Evolutionary conservation across 1,140 invertebrate genomes (phyloP).

Genomic region (Coptotermes formosanus): DNA sequence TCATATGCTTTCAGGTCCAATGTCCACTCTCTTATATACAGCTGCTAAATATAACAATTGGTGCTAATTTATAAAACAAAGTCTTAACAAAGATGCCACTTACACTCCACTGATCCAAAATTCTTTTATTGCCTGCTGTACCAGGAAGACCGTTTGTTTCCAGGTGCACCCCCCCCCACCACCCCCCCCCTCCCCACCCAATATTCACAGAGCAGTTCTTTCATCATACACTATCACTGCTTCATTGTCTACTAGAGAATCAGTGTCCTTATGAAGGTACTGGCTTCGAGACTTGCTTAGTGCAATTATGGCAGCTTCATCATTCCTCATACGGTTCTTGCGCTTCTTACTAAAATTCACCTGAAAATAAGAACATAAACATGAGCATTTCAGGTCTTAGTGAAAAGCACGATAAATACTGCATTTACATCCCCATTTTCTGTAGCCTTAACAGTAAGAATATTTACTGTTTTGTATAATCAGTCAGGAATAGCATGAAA

Average conservation of each 20-base stretch:
- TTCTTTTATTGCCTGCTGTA: background rate
- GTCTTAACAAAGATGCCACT: background rate
- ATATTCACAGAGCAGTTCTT: slow-evolving; percentile 60
- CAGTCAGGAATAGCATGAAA: no score
- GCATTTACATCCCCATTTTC: no score
- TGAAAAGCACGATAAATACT: no score
- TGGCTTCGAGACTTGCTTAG: slow-evolving; percentile 68
- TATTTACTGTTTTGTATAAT: no score
- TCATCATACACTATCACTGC: slow-evolving; percentile 73
- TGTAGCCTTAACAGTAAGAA: no score
- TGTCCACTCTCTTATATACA: background rate
- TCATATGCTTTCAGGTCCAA: background rate
- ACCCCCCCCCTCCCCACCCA: background rate
- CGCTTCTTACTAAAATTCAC: slow-evolving; percentile 69
- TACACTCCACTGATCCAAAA: background rate
- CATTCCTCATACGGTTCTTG: slow-evolving; percentile 70
- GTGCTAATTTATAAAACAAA: background rate
- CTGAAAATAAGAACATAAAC: slow-evolving; percentile 46
- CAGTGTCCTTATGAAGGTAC: slow-evolving; percentile 58
- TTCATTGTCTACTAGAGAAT: slow-evolving; percentile 62
- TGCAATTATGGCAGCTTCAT: slow-evolving; percentile 72
- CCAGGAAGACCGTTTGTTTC: background rate
- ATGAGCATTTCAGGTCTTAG: background rate
- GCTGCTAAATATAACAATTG: background rate
- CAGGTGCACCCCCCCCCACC: background rate